Base-by-base conservation (phyloP, 1,140 invertebrate genomes). In the Drosophila arizonae region DNA sequence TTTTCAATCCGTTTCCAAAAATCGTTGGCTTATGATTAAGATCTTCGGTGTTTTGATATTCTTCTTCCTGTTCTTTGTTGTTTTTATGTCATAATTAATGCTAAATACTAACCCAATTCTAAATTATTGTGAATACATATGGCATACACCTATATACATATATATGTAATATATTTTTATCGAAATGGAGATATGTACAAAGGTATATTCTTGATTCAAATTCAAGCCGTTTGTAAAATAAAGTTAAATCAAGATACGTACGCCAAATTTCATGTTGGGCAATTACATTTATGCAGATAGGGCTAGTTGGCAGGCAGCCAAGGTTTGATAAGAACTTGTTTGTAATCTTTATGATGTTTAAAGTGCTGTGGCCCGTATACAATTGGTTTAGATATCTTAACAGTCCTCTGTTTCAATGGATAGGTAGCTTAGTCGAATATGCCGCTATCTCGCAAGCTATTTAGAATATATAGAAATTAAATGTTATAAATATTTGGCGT, bases 21-120 rank as follows among this genome's bases (percentile, higher is more conserved):
- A 99, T 93, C 94, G 99, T 81, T 99, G 98, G 97, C 94, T 99
- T 10, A 99, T 99, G 98, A 97, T 99, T 80, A 99, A 99, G 94
- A 96, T 99, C 70, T 99, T 99, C 93, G 98, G 95, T 61, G 97
- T 99, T 57, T 93, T 99, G 28, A 98, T 99, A 94, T 96, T 99
- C 90, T 99, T 99, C 94, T 99, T 99, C 92, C 96, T 99, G 91
- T 97, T 99, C 91, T 99, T 99, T 94, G 96, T 99, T 91, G 95
- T 99, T 81, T 99, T 99, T 93, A 93, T 97, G 93, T 95, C 96
- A 84, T 97, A 95, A 91, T 91, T 66, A 55, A 79, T 64, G 60
- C 55, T 63, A 55, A 63, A 51, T 50, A 46, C 8, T 66, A 67
- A 13, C 52, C 54, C 61, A 56, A 65, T 71, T 72, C 65, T 72